These are phyloP conservation scores for Panorpa germanica DNA, from an alignment of 2,888 invertebrate genomes.

Conservation along the genomic window DNA sequence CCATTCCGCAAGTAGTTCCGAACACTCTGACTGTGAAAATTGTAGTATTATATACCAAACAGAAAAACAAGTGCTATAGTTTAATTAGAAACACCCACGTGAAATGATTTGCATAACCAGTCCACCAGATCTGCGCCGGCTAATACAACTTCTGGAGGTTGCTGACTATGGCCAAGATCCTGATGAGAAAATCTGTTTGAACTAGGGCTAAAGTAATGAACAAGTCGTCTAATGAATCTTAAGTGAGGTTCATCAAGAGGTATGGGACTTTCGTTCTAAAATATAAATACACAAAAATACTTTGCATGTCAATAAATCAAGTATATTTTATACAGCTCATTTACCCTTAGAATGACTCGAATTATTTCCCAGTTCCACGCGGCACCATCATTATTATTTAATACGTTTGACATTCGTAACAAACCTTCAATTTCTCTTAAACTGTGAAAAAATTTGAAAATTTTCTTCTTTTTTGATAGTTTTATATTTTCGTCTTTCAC, in stretches of 20 bases:
- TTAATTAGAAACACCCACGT: slow-evolving; percentile 15
- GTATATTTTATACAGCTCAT: slow-evolving; percentile 9
- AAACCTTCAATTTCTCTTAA: slow-evolving; percentile 40
- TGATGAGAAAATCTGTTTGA: slow-evolving; percentile 74
- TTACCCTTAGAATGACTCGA: slow-evolving; percentile 58
- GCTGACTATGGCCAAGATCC: slow-evolving; percentile 35
- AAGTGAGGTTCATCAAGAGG: slow-evolving; percentile 47
- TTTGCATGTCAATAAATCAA: no score
- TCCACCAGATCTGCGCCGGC: slow-evolving; percentile 24
- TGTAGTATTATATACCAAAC: slow-evolving; percentile 6
- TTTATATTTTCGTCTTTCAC: slow-evolving; percentile 12
- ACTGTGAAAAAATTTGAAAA: slow-evolving; percentile 33
- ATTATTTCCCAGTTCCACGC: slow-evolving; percentile 92
- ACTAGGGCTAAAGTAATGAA: slow-evolving; percentile 74
- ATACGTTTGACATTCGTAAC: slow-evolving; percentile 65
- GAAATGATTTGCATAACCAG: slow-evolving; percentile 20
- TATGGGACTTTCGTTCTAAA: no score
- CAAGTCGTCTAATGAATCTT: slow-evolving; percentile 52
- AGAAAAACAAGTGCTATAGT: neutral
- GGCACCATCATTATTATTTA: slow-evolving; percentile 58
- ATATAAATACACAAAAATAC: no score
- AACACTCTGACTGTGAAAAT: slow-evolving; percentile 37
- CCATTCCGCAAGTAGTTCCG: slow-evolving; percentile 53
- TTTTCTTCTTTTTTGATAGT: slow-evolving; percentile 23
- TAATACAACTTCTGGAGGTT: slow-evolving; percentile 20